These are phyloP conservation scores for Drosophila birchii DNA, from an alignment of 2,888 invertebrate genomes.

Conservation along the genomic window DNA sequence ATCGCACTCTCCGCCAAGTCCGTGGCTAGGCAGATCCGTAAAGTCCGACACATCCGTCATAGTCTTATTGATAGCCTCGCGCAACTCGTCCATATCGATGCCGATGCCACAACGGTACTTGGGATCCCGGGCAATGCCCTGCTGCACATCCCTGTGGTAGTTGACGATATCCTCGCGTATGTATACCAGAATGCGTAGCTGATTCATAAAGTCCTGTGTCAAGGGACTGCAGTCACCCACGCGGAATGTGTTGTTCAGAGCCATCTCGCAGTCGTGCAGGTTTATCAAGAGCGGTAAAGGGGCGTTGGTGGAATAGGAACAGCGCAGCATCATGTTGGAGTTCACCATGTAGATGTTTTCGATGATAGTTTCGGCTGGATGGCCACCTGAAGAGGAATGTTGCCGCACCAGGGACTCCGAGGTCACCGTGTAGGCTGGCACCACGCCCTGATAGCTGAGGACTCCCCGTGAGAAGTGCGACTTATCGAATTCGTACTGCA, in stretches of 20 bases:
- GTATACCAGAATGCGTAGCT: constrained; percentile 77
- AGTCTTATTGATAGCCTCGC: constrained; percentile 76
- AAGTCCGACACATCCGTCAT: constrained; percentile 81
- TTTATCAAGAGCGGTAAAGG: constrained; percentile 73
- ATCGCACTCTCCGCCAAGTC: constrained; percentile 67
- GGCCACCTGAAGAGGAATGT: constrained; percentile 60
- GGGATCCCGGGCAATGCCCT: constrained; percentile 64
- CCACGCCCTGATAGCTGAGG: constrained; percentile 73
- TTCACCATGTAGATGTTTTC: constrained; percentile 82
- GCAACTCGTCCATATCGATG: constrained; percentile 77
- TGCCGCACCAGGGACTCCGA: constrained; percentile 66
- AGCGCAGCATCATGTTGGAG: constrained; percentile 73
- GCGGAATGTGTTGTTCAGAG: constrained; percentile 78
- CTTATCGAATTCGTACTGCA: constrained; percentile 76
- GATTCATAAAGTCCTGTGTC: constrained; percentile 81
- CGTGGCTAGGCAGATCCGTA: constrained; percentile 60
- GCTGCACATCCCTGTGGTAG: constrained; percentile 65
- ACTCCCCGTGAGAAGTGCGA: constrained; percentile 77
- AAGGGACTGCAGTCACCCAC: constrained; percentile 68
- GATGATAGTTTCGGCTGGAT: constrained; percentile 64
- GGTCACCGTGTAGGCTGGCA: constrained; percentile 68
- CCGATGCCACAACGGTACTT: constrained; percentile 81
- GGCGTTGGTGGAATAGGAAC: constrained; percentile 74
- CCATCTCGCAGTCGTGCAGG: constrained; percentile 77
- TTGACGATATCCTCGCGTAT: constrained; percentile 83